A percentile compares a stretch with the other conserved stretches of the same genome.
Evolutionary conservation across 2,888 invertebrate genomes (phyloP).

Genomic region (Mimumesa dahlbomi): DNA sequence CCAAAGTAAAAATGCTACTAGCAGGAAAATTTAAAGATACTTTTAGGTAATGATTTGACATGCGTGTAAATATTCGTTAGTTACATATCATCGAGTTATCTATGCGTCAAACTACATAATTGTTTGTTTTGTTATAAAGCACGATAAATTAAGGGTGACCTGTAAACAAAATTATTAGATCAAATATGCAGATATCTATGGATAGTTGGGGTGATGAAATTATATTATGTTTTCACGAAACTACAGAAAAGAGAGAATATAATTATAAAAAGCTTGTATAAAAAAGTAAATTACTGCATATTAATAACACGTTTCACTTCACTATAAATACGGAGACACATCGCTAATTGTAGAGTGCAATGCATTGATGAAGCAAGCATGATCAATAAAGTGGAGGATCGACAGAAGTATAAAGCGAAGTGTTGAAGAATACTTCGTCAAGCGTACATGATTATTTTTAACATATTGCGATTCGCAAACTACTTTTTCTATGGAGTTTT

Average conservation of each 20-base stretch:
- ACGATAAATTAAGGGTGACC: conserved; percentile 4
- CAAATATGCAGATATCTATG: conserved; percentile 5
- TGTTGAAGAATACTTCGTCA: conserved; percentile 9
- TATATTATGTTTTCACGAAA: conserved; percentile 19
- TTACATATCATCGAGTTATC: conserved; percentile 13
- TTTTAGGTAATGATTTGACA: conserved; percentile 25
- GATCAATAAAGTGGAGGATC: neutral
- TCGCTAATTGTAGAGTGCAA: conserved; percentile 12
- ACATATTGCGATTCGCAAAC: too few relatives aligned
- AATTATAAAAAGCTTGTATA: conserved; percentile 22
- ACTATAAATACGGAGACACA: conserved; percentile 9
- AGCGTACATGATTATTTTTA: too few relatives aligned
- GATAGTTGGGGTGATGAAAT: conserved; percentile 38
- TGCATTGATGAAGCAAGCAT: conserved; percentile 7
- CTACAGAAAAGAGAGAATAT: conserved; percentile 35
- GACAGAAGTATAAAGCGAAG: conserved; percentile 1
- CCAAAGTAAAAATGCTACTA: conserved; percentile 28
- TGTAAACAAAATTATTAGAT: conserved; percentile 2
- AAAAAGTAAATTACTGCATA: conserved; percentile 21
- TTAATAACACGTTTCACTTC: conserved; percentile 17
- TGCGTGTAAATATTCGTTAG: conserved; percentile 33
- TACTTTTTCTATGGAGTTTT: too few relatives aligned
- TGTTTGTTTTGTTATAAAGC: conserved; percentile 6
- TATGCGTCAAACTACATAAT: neutral
- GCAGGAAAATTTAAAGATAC: conserved; percentile 13